These are phyloP conservation scores for Trichopoda pennipes DNA, from an alignment of 2,888 invertebrate species.

Conservation along the genomic window DNA sequence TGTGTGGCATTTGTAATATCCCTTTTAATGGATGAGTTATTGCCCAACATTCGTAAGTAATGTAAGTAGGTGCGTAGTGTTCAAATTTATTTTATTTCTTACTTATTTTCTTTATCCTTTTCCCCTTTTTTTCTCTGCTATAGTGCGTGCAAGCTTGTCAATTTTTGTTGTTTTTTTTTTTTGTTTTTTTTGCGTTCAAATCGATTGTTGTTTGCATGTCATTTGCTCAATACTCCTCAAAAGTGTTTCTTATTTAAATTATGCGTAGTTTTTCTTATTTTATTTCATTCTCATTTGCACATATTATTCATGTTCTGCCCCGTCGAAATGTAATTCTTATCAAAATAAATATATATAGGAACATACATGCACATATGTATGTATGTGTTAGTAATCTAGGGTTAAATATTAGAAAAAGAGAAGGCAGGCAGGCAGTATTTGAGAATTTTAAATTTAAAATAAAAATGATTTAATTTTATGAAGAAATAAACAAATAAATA, in stretches of 20 bases:
- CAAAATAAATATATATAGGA: background rate
- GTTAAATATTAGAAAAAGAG: background rate
- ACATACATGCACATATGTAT: background rate
- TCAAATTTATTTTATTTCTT: conserved; percentile 72
- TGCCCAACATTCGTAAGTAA: conserved; percentile 80
- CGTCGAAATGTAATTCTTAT: conserved; percentile 30
- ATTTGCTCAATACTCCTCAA: conserved; percentile 64
- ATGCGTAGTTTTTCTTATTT: conserved; percentile 65
- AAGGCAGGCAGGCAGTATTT: background rate
- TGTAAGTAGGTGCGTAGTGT: conserved; percentile 69
- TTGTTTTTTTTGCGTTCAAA: conserved; percentile 50
- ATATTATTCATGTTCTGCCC: conserved; percentile 35
- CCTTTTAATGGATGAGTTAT: conserved; percentile 80
- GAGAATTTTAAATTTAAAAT: conserved; percentile 41
- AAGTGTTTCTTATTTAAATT: conserved; percentile 61
- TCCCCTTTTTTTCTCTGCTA: conserved; percentile 25
- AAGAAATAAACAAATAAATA: conserved; percentile 40
- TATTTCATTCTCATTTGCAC: conserved; percentile 40
- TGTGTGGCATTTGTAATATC: conserved; percentile 72
- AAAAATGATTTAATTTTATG: conserved; percentile 46
- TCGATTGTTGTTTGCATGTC: conserved; percentile 67
- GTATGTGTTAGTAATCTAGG: background rate
- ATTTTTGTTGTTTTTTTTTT: background rate
- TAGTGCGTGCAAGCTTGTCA: conserved; percentile 38
- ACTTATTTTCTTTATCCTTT: conserved; percentile 65